Evolutionary conservation across 1,140 invertebrate species (phyloP), one percentile per base, ranked within the genome.

Genomic region (Geopemphigus sp.): DNA sequence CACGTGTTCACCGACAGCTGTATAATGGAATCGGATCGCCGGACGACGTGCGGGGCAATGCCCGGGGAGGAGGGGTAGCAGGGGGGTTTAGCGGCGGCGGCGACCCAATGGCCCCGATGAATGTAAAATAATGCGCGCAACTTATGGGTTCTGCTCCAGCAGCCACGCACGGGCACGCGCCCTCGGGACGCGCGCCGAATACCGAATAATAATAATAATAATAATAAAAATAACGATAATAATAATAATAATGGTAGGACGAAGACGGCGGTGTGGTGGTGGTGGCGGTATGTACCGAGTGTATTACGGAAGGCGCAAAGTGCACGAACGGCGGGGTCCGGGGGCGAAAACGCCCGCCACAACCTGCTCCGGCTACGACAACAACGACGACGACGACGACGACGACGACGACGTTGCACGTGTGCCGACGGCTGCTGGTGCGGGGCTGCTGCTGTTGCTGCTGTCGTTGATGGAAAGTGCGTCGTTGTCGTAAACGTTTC

Each of bases 111-210:
- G 15, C 12, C 1, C 29, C 64, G 45, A 66, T 32, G 63, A 32
- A 66, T 66, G 59, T 61, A 22, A 26, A 78, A 78, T 50, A 78
- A 78, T n/a, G 57, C 68, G 68, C 47, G 17, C 24, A 63, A 78
- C 74, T 78, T 78, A 78, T 78, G 74, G 57, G 74, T 78, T 78
- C 74, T 63, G 74, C 57, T 78, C 74, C 39, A n/a, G 56, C 57
- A 24, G 57, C n/a, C 22, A 78, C 74, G 74, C 29, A n/a, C 74
- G n/a, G 74, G 74, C 57, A 50, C 57, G 74, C 57, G 74, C 39
- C 74, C 74, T 57, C 50, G 54, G 68, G 24, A 24, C 32, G 17
- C 22, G 24, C 22, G 24, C 57, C 24, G 54, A 66, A 29, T 45
- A 22, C 64, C 32, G 6, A 45, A 66, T 47, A 17, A n/a, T 63